Conservation (phyloP, 64 coral and sea anemone species). For the Stichodactyla helianthus region DNA sequence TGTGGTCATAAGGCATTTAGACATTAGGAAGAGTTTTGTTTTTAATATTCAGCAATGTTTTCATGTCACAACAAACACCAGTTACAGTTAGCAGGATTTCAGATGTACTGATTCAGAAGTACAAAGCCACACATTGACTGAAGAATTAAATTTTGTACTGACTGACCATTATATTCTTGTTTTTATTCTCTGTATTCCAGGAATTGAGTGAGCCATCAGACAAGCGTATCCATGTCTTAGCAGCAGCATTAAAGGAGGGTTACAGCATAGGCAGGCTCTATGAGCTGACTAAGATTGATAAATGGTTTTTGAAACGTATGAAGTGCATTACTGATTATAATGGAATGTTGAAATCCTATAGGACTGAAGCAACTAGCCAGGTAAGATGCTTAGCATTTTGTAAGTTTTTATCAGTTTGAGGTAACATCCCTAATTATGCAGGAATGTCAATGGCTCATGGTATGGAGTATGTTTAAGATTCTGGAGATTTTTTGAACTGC, state of each 20-base stretch:
- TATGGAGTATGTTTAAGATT: no score
- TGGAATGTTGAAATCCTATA: conserved; percentile 56
- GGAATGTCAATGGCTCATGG: neutral
- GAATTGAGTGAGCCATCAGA: conserved; percentile 92
- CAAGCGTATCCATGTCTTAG: conserved; percentile 89
- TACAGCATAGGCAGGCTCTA: conserved; percentile 83
- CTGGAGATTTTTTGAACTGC: no score
- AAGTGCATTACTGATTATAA: conserved; percentile 93
- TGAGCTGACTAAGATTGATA: conserved; percentile 91
- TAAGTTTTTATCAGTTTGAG: neutral
- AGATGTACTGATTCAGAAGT: no score
- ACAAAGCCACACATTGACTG: no score
- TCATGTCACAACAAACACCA: no score
- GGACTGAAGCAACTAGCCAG: neutral
- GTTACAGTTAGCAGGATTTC: no score
- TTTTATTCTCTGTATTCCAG: conserved; percentile 12
- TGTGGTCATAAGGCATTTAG: no score
- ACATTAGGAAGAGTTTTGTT: no score
- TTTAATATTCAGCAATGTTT: no score
- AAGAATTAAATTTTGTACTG: no score
- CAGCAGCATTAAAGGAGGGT: conserved; percentile 77
- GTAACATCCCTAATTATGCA: neutral
- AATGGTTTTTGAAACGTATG: conserved; percentile 83
- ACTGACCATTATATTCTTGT: no score
- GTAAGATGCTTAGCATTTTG: neutral